phyloP scores from a whole-genome alignment of 2,113 vertebrate genomes.

The Rhombomys opimus region DNA sequence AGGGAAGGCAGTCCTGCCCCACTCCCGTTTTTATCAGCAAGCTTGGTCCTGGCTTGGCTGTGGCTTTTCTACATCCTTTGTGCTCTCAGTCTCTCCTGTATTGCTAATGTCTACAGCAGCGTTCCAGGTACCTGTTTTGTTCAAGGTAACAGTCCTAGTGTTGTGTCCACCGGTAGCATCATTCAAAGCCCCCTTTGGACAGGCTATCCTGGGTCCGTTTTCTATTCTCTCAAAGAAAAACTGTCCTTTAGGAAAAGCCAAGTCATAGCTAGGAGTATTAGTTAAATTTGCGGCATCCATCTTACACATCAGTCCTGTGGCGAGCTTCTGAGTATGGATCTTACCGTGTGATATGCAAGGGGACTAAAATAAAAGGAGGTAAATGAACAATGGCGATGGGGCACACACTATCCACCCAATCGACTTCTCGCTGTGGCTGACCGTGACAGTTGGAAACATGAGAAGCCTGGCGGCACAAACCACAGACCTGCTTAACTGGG shows the following conservation, averaged over 20 bases:
- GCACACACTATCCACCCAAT: fast-evolving
- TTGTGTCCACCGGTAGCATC: neutral
- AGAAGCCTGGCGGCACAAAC: neutral
- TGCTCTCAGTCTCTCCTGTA: neutral
- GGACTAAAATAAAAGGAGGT: neutral
- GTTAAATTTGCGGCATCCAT: neutral
- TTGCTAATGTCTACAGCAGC: neutral
- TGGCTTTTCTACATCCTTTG: too few species aligned
- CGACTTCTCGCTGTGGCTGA: neutral
- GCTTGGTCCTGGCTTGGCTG: neutral
- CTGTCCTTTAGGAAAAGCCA: neutral
- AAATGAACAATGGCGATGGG: neutral
- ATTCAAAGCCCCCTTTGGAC: neutral
- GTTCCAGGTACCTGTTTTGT: neutral
- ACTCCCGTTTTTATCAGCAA: neutral
- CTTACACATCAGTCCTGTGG: too few species aligned
- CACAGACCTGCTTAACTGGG: neutral
- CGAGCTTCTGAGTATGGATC: neutral
- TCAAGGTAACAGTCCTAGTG: neutral
- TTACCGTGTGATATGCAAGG: neutral
- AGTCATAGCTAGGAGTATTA: neutral
- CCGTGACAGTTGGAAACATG: neutral
- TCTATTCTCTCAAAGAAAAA: neutral
- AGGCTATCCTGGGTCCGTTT: neutral
- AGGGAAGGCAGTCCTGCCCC: neutral